Percentiles rank a stretch among this genome's conserved stretches.
Conservation (phyloP, 2,797 vertebrate species). For the Spinus olivaceus region DNA sequence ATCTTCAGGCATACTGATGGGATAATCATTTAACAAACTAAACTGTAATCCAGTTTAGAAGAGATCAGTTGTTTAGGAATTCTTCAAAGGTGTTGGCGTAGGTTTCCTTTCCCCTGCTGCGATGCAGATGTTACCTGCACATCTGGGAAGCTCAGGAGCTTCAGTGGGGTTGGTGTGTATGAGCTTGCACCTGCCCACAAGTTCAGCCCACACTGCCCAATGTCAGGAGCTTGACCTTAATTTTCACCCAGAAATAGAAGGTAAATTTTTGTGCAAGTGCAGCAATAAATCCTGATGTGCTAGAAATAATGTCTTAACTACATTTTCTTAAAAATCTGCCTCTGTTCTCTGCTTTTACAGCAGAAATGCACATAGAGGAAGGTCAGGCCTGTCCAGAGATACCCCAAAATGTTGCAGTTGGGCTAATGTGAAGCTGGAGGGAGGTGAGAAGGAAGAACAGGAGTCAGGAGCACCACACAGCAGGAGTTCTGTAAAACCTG, state of each 20-base stretch:
- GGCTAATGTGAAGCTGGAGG: neutral
- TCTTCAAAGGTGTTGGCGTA: fast-evolving
- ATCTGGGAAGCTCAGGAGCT: neutral
- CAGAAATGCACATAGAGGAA: neutral
- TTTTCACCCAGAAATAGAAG: neutral
- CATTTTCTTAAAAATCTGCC: neutral
- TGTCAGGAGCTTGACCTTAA: neutral
- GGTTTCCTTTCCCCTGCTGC: fast-evolving
- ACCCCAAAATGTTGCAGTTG: neutral
- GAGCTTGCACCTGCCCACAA: fast-evolving
- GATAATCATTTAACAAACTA: neutral
- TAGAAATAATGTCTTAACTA: neutral
- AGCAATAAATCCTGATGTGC: neutral
- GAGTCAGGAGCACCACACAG: fast-evolving
- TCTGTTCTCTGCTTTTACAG: neutral
- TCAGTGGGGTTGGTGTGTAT: neutral
- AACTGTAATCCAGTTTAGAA: neutral
- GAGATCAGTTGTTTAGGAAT: neutral
- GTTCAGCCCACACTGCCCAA: fast-evolving
- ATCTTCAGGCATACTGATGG: neutral
- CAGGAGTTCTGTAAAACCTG: neutral
- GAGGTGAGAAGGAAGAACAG: neutral
- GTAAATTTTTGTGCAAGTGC: neutral
- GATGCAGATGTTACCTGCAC: neutral
- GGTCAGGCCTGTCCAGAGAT: neutral